Evolutionary conservation across 2,797 vertebrate species (phyloP).

Genomic region (Erpetoichthys calabaricus): DNA sequence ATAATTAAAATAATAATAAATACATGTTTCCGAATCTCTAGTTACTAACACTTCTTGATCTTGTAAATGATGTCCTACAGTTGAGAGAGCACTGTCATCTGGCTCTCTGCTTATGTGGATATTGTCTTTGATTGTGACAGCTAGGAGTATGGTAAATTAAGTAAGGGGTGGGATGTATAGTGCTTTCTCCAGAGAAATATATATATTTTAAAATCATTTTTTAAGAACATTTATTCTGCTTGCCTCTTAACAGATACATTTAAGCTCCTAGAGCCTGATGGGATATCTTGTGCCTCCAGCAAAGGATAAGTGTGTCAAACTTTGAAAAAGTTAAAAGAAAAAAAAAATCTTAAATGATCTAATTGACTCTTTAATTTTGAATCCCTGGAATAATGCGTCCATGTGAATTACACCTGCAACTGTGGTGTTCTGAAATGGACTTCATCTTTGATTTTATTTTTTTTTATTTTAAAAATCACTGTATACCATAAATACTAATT

Average conservation of each 20-base stretch:
- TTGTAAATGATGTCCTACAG: neutral
- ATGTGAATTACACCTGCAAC: too few species aligned
- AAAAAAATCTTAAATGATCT: too few species aligned
- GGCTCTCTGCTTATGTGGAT: neutral
- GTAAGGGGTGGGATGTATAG: neutral
- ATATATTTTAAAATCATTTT: neutral
- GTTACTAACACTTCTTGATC: too few species aligned
- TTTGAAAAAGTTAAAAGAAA: too few species aligned
- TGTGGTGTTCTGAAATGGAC: too few species aligned
- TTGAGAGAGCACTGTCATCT: neutral
- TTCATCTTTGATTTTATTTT: too few species aligned
- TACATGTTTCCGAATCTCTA: too few species aligned
- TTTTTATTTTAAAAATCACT: too few species aligned
- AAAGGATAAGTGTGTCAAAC: neutral
- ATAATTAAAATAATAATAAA: too few species aligned
- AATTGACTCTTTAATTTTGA: too few species aligned
- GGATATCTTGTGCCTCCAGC: neutral
- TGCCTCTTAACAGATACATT: conserved; percentile 11
- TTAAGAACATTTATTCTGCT: neutral
- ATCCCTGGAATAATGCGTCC: too few species aligned
- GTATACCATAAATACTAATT: too few species aligned
- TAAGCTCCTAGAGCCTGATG: neutral
- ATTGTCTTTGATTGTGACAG: neutral
- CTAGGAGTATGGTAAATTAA: conserved; percentile 11
- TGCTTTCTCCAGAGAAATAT: neutral